Percentiles rank a stretch among this genome's conserved stretches.
These are phyloP conservation scores for Ictidomys tridecemlineatus DNA, from an alignment of 2,113 vertebrate species.

Conservation along the genomic window DNA sequence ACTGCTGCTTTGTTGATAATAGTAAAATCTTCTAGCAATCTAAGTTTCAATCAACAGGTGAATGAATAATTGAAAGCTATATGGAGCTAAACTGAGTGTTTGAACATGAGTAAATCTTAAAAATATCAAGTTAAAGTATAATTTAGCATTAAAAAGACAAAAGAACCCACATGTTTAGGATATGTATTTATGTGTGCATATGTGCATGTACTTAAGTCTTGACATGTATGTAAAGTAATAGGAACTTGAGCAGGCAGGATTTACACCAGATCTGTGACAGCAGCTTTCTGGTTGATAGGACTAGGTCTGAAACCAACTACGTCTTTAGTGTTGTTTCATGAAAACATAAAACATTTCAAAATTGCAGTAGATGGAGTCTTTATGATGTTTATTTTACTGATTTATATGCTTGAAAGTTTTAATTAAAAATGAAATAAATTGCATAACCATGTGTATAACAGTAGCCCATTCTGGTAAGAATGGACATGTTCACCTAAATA, in stretches of 20 bases:
- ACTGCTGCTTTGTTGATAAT: not conserved
- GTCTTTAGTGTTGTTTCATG: not conserved
- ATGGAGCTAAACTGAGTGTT: not conserved
- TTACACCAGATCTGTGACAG: not conserved
- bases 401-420: not conserved
- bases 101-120: not conserved
- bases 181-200: not conserved
- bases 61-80: not conserved
- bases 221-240: not conserved
- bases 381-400: not conserved
- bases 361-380: not conserved
- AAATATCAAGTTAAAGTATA: not conserved
- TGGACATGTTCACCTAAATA: not conserved
- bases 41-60: not conserved
- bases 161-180: not conserved
- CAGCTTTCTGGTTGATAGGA: not conserved
- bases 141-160: not conserved
- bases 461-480: not conserved
- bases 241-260: not conserved
- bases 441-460: not conserved
- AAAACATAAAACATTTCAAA: not conserved
- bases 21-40: not conserved
- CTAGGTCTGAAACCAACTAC: not conserved
- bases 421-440: slow-evolving; percentile 20
- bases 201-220: not conserved